Percentiles rank a stretch among this genome's conserved stretches.
phyloP scores from a whole-genome alignment of 2,888 invertebrate genomes.

The Catocala nupta region DNA sequence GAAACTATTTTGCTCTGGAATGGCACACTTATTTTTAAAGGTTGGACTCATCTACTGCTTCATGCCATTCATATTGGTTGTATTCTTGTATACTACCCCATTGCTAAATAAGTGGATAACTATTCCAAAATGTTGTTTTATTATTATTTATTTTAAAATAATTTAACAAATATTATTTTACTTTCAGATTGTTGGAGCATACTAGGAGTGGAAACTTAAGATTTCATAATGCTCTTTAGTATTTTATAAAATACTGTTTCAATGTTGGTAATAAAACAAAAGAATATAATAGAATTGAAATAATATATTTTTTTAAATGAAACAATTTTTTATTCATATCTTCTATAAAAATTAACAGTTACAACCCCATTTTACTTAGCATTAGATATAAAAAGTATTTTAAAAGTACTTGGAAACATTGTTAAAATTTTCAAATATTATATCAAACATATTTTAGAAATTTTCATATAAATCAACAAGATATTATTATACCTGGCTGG shows the following conservation, averaged over 20 bases:
- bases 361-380: conserved; percentile 29
- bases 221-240: conserved; percentile 35
- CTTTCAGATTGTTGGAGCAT: conserved; percentile 44
- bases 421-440: conserved; percentile 21
- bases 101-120: too few relatives aligned
- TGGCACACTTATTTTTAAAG: too few relatives aligned
- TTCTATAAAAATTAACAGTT: conserved; percentile 27
- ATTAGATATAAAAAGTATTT: conserved; percentile 14
- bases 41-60: too few relatives aligned
- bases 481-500: not conserved
- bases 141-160: not conserved
- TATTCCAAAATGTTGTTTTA: too few relatives aligned
- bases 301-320: conserved; percentile 24
- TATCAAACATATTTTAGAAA: conserved; percentile 19
- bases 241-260: too few relatives aligned
- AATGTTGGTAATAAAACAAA: conserved; percentile 15
- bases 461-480: conserved; percentile 17
- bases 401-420: conserved; percentile 16
- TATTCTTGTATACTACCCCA: too few relatives aligned
- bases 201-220: conserved; percentile 32
- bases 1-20: too few relatives aligned
- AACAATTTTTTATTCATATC: conserved; percentile 11
- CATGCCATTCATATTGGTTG: too few relatives aligned
- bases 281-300: conserved; percentile 23
- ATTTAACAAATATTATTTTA: not conserved